Base-by-base conservation (phyloP, 2,113 vertebrate genomes). In the Paramisgurnus dabryanus region DNA sequence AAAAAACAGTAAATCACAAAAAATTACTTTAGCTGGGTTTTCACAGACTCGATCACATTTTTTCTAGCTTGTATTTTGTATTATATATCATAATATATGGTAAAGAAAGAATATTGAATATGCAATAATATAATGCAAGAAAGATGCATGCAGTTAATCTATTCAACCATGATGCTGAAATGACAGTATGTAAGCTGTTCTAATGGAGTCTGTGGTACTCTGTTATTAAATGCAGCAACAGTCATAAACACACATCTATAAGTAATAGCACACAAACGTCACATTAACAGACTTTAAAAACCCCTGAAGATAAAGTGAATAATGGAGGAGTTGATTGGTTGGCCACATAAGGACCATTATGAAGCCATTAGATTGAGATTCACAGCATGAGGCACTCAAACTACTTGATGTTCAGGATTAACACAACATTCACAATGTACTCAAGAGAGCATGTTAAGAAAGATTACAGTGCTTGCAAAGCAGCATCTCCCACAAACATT, bases 361-460 rank as follows among this genome's bases (percentile, higher is more conserved):
- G 66, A 64, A 66, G 12, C 50, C 71, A 82, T 85, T 79, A 81
- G 77, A 67, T 67, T 45, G 27, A 74, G 27, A 45, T 77, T 80
- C 65, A 18, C 76, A 63, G 22, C 39, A 69, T 63, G 18, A 80
- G 22, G 45, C 41, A 60, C 76, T 64, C 13, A 49, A 72, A 71
- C 63, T 39, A 27, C 45, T 45, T 7, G 22, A 61, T 78, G 49
- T 65, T 81, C 53, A 50, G 70, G 58, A 64, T 39, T 15, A 74
- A 45, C 18, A 15, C 57, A 80, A 64, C 53, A 68, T 9, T 22
- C 27, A 47, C 65, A 12, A 64, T 50, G 57, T 50, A 57, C 17
- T 55, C 12, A 15, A 63, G 39, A 40, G 17, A 71, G 18, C 18
- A 40, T 22, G 40, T 65, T 68, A 34, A 47, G 43, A 39, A 78